phyloP scores from a whole-genome alignment of 1,140 invertebrate species.

The Hylaeus anthracinus region DNA sequence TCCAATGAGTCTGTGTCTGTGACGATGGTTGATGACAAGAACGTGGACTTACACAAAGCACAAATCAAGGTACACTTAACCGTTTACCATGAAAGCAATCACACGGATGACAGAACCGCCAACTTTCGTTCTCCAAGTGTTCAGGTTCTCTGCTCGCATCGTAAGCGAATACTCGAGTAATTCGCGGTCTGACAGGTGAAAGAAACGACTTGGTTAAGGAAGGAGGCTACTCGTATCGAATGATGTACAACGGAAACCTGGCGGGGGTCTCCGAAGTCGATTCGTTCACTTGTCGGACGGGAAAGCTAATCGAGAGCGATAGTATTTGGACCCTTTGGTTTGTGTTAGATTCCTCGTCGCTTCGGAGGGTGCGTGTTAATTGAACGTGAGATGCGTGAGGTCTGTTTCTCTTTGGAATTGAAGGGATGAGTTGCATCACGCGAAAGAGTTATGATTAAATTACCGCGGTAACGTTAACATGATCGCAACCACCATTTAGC shows the following conservation, averaged over 20 bases:
- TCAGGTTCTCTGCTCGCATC: not conserved
- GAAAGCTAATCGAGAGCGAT: too few species aligned
- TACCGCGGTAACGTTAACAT: too few species aligned
- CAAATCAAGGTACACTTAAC: constrained; percentile 36
- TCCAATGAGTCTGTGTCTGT: constrained; percentile 19
- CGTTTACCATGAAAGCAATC: constrained; percentile 54
- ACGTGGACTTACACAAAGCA: constrained; percentile 47
- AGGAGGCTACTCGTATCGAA: too few species aligned
- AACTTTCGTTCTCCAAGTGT: not conserved
- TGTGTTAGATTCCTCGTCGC: not conserved
- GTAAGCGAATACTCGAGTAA: too few species aligned
- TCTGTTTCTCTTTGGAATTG: not conserved
- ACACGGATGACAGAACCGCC: not conserved
- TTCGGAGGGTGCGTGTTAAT: not conserved
- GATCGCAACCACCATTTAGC: too few species aligned
- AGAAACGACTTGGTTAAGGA: too few species aligned
- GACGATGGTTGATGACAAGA: constrained; percentile 20
- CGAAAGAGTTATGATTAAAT: constrained; percentile 20
- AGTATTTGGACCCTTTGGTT: not conserved
- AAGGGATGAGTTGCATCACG: not conserved
- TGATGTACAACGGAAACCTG: too few species aligned
- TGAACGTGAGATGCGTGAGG: not conserved
- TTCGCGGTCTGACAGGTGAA: too few species aligned
- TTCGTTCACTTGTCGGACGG: too few species aligned
- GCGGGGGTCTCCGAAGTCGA: too few species aligned